Conservation (phyloP, 2,797 vertebrate genomes). For the Zenarchopterus dispar region DNA sequence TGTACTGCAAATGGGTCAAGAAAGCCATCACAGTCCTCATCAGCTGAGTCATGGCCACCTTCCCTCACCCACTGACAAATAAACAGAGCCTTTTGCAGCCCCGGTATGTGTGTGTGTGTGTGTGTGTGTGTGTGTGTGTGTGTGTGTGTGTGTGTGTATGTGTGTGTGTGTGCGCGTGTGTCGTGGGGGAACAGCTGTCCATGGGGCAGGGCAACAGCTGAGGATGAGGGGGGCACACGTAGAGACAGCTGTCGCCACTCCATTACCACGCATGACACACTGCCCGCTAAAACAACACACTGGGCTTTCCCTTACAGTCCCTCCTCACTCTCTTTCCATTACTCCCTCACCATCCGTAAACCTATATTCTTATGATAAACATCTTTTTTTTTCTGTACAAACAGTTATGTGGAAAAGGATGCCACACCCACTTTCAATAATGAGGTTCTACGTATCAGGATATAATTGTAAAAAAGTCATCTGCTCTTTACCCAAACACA, state of each 20-base stretch:
- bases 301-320: constrained; percentile 63
- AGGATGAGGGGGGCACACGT: constrained; percentile 84
- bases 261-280: constrained; percentile 80
- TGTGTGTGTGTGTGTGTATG: constrained; percentile 44
- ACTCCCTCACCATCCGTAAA: constrained; percentile 17
- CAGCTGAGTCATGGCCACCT: constrained; percentile 82
- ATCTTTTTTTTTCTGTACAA: constrained; percentile 15
- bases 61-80: constrained; percentile 79
- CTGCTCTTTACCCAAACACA: no score
- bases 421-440: background rate
- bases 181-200: constrained; percentile 90
- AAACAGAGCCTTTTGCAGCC: constrained; percentile 86
- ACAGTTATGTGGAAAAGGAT: background rate
- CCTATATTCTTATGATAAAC: constrained; percentile 6
- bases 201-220: constrained; percentile 92
- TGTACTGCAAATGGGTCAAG: constrained; percentile 45
- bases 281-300: constrained; percentile 69
- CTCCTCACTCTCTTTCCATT: constrained; percentile 46
- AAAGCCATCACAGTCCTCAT: constrained; percentile 58
- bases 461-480: background rate
- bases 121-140: constrained; percentile 14
- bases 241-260: constrained; percentile 87
- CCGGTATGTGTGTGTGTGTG: constrained; percentile 66
- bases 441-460: background rate
- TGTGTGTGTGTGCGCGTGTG: constrained; percentile 46